phyloP scores from a whole-genome alignment of 2,113 vertebrate species.

The Bagarius yarrelli region DNA sequence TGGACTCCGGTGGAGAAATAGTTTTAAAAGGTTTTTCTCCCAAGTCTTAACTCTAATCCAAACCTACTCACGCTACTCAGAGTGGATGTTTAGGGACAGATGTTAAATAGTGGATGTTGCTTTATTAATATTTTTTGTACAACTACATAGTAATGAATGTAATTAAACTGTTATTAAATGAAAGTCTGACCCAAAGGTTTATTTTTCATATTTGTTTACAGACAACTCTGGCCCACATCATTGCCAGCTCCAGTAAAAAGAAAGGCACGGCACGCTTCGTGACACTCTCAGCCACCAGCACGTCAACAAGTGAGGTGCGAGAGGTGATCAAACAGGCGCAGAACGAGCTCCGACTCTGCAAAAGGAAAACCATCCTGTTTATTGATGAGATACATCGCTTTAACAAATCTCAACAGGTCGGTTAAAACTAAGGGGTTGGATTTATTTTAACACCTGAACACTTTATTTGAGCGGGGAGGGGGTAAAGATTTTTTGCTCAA shows the following conservation, averaged over 20 bases:
- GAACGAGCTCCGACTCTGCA: conserved; percentile 90
- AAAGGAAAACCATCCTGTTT: conserved; percentile 94
- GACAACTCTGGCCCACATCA: conserved; percentile 95
- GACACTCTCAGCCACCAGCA: conserved; percentile 85
- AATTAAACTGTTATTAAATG: not conserved
- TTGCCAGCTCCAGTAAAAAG: conserved; percentile 85
- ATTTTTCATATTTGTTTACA: conserved; percentile 63
- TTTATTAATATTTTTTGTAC: too few species aligned
- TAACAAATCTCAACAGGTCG: conserved; percentile 96
- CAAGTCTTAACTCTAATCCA: too few species aligned
- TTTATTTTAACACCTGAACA: too few species aligned
- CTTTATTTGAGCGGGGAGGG: too few species aligned
- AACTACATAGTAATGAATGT: too few species aligned
- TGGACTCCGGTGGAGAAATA: not conserved
- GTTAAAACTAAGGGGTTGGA: not conserved
- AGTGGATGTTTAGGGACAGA: too few species aligned
- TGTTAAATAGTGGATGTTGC: too few species aligned
- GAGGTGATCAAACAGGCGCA: conserved; percentile 95
- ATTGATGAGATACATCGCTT: conserved; percentile 98
- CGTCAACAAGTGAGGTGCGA: conserved; percentile 85
- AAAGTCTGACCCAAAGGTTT: not conserved
- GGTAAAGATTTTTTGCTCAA: too few species aligned
- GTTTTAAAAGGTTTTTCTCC: not conserved
- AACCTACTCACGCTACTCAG: too few species aligned
- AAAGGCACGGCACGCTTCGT: conserved; percentile 83